Evolutionary conservation across 2,888 invertebrate genomes (phyloP).

Genomic region (Agrypnus murinus): DNA sequence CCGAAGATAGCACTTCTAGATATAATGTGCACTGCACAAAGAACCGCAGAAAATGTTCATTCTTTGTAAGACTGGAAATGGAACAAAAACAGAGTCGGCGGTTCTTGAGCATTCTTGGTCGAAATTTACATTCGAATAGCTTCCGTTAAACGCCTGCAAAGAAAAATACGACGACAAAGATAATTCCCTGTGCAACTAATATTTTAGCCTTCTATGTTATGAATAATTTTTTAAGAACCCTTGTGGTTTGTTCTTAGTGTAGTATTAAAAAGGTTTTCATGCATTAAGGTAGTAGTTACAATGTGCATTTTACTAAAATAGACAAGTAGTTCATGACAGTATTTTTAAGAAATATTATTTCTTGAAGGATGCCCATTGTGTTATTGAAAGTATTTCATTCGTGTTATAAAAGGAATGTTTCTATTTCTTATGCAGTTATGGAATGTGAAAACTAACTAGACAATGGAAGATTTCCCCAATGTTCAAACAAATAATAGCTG

Average conservation of each 20-base stretch:
- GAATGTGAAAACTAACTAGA: not conserved
- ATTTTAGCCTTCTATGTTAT: conserved; percentile 28
- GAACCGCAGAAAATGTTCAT: conserved; percentile 48
- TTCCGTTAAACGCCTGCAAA: conserved; percentile 55
- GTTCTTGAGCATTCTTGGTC: conserved; percentile 49
- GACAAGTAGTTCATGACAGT: too few relatives aligned
- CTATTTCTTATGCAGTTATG: not conserved
- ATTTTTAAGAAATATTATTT: too few relatives aligned
- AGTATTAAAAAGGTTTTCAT: not conserved
- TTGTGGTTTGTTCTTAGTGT: not conserved
- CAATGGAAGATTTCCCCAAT: not conserved
- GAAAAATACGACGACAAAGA: conserved; percentile 43
- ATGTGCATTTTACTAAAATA: not conserved
- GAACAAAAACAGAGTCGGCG: conserved; percentile 53
- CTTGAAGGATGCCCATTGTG: too few relatives aligned
- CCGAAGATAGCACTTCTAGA: conserved; percentile 52
- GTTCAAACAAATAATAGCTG: conserved; percentile 24
- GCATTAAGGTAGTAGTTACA: not conserved
- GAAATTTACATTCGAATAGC: conserved; percentile 55
- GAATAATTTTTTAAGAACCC: conserved; percentile 26
- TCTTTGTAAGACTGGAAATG: conserved; percentile 50
- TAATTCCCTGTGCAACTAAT: conserved; percentile 39
- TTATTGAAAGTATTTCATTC: not conserved
- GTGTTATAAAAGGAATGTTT: too few relatives aligned
- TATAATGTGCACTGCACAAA: conserved; percentile 51